Base-by-base conservation (phyloP, 2,888 invertebrate species). In the Parasteatoda lunata region DNA sequence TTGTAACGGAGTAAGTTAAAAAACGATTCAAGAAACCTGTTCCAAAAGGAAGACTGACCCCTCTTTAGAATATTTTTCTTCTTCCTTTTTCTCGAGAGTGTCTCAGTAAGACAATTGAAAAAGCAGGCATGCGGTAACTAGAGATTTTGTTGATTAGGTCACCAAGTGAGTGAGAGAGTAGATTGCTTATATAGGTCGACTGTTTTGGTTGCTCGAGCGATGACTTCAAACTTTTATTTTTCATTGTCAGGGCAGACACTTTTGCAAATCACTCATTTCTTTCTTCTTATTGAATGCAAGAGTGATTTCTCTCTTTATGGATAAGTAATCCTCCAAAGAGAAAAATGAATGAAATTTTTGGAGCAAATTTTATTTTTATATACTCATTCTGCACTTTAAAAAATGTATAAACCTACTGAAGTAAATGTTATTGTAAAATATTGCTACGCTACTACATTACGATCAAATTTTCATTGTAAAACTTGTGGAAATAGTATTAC, bases 121-220 rank as follows among this genome's bases (percentile, higher is more conserved):
- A 54, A 77, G 11, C 77, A 84, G 51, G 77, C 77, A 84, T 77
- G 83, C 83, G 77, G 83, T 49, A 77, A 84, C 52, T 45, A 65
- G 8, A 54, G 30, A 59, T 64, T 51, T 84, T 77, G 77, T 52
- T 54, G 71, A 48, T 77, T 72, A 66, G 72, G 80, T 71, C 71
- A 71, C 71, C 71, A 72, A 70, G 75, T 8, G 75, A 71, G 47
- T 71, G 64, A 72, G 30, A 75, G 66, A 75, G 51, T 15, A 30
- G 64, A 79, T 45, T 66, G 66, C 47, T 15, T 75, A 77, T 72
- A 77, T 84, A 72, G 83, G 77, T 84, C 83, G 77, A 51, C 15
- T 45, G 64, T 11, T n/a, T 30, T 48, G 45, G 70, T n/a, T 49
- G 47, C 0, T 9, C 59, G 59, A n/a, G 59, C 59, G 59, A 59